Percentiles rank a stretch among this genome's conserved stretches.
phyloP scores from a whole-genome alignment of 2,113 vertebrate species.

The Arothron firmamentum region DNA sequence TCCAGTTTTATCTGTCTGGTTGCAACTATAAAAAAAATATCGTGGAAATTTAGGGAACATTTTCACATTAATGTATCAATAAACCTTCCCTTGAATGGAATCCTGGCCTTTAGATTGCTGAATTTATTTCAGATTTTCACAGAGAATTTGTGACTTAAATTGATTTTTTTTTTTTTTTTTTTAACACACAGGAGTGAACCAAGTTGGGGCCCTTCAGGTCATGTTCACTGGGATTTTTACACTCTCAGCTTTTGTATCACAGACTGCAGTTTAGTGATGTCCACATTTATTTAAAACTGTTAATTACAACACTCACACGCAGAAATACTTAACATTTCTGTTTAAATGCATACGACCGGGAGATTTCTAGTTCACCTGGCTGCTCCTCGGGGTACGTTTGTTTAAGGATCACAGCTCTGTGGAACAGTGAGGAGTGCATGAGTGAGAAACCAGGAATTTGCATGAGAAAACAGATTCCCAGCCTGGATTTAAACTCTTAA shows the following conservation, averaged over 20 bases:
- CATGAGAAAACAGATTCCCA: slow-evolving; percentile 71
- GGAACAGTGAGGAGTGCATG: slow-evolving; percentile 50
- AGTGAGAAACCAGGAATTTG: slow-evolving; percentile 57
- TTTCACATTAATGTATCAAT: no score
- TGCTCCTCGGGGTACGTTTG: slow-evolving; percentile 50
- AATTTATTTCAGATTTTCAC: no score
- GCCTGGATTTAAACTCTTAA: slow-evolving; percentile 74
- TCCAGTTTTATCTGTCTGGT: background rate
- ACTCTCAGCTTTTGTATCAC: background rate
- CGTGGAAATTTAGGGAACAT: no score
- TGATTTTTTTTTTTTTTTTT: no score
- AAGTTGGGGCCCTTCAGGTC: no score
- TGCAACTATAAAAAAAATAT: no score
- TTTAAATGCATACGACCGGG: background rate
- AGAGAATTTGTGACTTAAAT: no score
- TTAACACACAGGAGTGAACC: no score
- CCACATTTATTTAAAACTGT: slow-evolving; percentile 1
- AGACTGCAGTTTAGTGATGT: background rate
- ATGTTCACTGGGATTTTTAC: background rate
- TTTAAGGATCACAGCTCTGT: slow-evolving; percentile 60
- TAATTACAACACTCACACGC: background rate
- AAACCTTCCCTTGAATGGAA: no score
- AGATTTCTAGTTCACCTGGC: slow-evolving; percentile 14
- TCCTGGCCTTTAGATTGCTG: no score
- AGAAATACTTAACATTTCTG: background rate